A percentile compares a stretch with the other conserved stretches of the same genome.
Conservation (phyloP, 2,888 invertebrate species). For the Leptothorax acervorum region DNA sequence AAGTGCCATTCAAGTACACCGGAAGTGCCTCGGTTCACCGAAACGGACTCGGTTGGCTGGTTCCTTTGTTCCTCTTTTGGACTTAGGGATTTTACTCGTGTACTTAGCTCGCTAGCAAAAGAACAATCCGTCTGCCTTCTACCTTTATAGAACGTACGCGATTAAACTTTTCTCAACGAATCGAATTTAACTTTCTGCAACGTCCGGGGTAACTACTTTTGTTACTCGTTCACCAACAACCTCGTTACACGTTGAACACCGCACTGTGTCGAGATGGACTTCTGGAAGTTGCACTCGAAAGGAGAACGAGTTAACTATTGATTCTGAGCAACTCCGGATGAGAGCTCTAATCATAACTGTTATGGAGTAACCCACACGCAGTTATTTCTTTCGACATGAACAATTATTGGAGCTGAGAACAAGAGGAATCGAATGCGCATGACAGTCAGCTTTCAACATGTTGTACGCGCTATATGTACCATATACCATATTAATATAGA, state of each 20-base stretch:
- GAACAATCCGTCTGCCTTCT: constrained; percentile 72
- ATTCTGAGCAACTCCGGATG: constrained; percentile 58
- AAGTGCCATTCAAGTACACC: constrained; percentile 1
- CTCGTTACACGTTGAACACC: constrained; percentile 76
- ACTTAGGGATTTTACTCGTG: constrained; percentile 69
- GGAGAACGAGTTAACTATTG: constrained; percentile 71
- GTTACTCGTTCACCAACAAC: constrained; percentile 77
- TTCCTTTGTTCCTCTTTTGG: constrained; percentile 56
- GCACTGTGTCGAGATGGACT: constrained; percentile 63
- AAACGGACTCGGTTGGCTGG: constrained; percentile 38
- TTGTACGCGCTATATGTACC: not conserved
- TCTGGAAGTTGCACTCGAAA: constrained; percentile 62
- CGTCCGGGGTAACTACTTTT: constrained; percentile 80
- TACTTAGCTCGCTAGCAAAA: constrained; percentile 65
- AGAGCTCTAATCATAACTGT: constrained; percentile 60
- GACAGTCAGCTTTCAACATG: not conserved
- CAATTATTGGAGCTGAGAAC: not conserved
- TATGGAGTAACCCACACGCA: constrained; percentile 13
- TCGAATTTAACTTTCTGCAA: constrained; percentile 82
- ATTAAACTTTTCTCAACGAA: constrained; percentile 83
- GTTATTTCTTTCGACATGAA: constrained; percentile 38
- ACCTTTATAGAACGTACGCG: constrained; percentile 77
- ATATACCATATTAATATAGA: not conserved
- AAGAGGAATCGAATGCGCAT: not conserved
- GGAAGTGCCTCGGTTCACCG: constrained; percentile 4